Evolutionary conservation across 1,140 invertebrate species (phyloP).

Genomic region (Zaprionus gabonicus): DNA sequence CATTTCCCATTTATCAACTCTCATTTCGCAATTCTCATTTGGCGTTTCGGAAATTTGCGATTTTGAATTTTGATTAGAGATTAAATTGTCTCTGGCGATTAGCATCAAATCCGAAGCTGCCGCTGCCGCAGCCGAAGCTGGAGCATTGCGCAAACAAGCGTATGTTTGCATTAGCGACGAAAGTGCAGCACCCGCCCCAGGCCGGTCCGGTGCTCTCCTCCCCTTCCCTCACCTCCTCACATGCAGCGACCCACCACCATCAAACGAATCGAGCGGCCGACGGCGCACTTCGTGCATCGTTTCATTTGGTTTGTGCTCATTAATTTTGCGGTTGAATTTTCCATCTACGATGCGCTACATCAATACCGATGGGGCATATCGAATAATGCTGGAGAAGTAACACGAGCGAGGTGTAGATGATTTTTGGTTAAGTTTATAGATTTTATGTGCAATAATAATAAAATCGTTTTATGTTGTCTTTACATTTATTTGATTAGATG

Average conservation of each 20-base stretch:
- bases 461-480: no score
- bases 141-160: conserved; percentile 73
- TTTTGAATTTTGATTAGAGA: conserved; percentile 83
- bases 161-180: conserved; percentile 75
- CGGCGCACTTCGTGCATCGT: conserved; percentile 66
- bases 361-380: conserved; percentile 16
- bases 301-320: conserved; percentile 77
- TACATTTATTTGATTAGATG: no score
- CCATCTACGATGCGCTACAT: conserved; percentile 36
- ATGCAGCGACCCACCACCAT: conserved; percentile 37
- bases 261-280: conserved; percentile 39
- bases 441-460: no score
- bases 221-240: conserved; percentile 5
- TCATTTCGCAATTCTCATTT: conserved; percentile 35
- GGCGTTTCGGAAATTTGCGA: conserved; percentile 66
- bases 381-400: neutral
- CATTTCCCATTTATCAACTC: conserved; percentile 54
- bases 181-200: conserved; percentile 47
- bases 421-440: neutral
- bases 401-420: neutral
- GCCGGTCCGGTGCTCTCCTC: neutral
- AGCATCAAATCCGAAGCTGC: conserved; percentile 59
- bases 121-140: conserved; percentile 25
- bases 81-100: conserved; percentile 81
- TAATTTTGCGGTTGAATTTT: conserved; percentile 74